A percentile compares a stretch with the other conserved stretches of the same genome.
These are phyloP conservation scores for Drosophila falleni DNA, from an alignment of 2,888 invertebrate species.

Conservation along the genomic window DNA sequence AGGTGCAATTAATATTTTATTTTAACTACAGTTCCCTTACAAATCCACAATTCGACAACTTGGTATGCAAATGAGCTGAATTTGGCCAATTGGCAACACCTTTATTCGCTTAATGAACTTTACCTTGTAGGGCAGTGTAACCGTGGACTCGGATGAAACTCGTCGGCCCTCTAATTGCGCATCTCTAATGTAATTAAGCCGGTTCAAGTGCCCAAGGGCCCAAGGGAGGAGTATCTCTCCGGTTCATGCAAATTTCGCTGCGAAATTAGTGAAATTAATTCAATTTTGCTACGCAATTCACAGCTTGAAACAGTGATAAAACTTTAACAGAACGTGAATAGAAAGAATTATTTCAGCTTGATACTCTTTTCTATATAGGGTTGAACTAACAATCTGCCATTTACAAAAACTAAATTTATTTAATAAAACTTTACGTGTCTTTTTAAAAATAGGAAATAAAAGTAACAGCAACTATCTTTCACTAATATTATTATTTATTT, in stretches of 20 bases:
- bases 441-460: no score
- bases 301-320: conserved; percentile 53
- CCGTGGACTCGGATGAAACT: conserved; percentile 16
- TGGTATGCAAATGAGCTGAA: conserved; percentile 29
- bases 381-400: background rate
- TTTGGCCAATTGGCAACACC: conserved; percentile 49
- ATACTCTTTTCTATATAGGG: background rate
- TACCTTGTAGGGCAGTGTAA: conserved; percentile 9
- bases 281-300: conserved; percentile 56
- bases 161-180: conserved; percentile 59
- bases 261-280: conserved; percentile 74
- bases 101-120: conserved; percentile 62
- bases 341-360: background rate
- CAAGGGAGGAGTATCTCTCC: conserved; percentile 2
- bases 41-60: conserved; percentile 20
- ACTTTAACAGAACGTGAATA: conserved; percentile 40
- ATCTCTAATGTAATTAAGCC: conserved; percentile 74
- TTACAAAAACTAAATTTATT: background rate
- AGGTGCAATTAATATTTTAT: conserved; percentile 56
- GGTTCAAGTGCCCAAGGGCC: conserved; percentile 20
- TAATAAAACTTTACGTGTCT: background rate
- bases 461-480: no score
- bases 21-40: conserved; percentile 29
- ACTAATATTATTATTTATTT: background rate
- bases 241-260: conserved; percentile 65